phyloP scores from a whole-genome alignment of 2,888 invertebrate genomes.

The Cantharis rustica region DNA sequence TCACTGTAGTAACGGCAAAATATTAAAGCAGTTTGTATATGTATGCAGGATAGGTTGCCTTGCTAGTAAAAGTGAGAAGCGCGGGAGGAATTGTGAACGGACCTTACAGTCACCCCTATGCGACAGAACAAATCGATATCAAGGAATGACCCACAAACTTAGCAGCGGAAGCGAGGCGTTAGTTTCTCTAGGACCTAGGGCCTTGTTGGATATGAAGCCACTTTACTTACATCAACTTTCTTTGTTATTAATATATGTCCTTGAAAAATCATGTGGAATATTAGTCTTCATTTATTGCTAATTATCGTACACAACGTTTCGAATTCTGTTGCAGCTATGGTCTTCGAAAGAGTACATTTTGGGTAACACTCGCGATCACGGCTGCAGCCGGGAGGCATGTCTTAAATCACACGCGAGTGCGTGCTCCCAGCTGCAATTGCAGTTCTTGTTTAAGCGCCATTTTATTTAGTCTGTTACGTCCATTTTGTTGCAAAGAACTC shows the following conservation, averaged over 20 bases:
- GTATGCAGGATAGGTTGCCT: slow-evolving; percentile 38
- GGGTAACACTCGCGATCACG: slow-evolving; percentile 39
- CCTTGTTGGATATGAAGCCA: slow-evolving; percentile 34
- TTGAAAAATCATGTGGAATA: slow-evolving; percentile 54
- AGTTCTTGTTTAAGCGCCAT: slow-evolving; percentile 48
- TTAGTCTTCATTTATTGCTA: slow-evolving; percentile 56
- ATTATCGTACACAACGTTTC: slow-evolving; percentile 47
- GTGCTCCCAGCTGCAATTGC: slow-evolving; percentile 46
- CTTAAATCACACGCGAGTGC: slow-evolving; percentile 41
- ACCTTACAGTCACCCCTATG: slow-evolving; percentile 54
- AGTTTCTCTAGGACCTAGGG: slow-evolving; percentile 26
- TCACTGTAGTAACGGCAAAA: slow-evolving; percentile 46
- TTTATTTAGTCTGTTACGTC: slow-evolving; percentile 47
- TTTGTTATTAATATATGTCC: slow-evolving; percentile 54
- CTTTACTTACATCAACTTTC: slow-evolving; percentile 55
- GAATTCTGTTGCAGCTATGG: slow-evolving; percentile 42
- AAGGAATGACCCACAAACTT: slow-evolving; percentile 53
- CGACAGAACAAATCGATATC: slow-evolving; percentile 56
- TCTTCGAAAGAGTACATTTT: slow-evolving; percentile 47
- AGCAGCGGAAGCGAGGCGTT: slow-evolving; percentile 36
- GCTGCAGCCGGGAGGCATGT: slow-evolving; percentile 40
- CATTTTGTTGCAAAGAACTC: slow-evolving; percentile 45
- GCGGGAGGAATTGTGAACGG: slow-evolving; percentile 45
- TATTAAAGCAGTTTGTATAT: slow-evolving; percentile 39
- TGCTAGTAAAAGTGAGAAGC: slow-evolving; percentile 42